Evolutionary conservation across 2,113 vertebrate genomes (phyloP).

Genomic region (Neolamprologus fasciatus): DNA sequence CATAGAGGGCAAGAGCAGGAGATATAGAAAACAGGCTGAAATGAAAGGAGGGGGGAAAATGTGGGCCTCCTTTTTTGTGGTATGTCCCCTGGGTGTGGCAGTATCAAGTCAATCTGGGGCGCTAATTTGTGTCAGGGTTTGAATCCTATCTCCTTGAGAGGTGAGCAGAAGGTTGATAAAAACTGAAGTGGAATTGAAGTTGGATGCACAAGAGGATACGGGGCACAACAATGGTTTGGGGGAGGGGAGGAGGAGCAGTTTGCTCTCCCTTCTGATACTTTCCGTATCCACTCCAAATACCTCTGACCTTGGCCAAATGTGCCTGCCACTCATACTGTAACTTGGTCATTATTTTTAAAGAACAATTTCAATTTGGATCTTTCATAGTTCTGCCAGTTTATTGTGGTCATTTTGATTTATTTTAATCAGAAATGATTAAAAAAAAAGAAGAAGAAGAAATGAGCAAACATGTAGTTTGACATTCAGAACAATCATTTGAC

Average conservation of each 20-base stretch:
- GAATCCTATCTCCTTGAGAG: conserved; percentile 91
- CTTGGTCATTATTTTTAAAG: background rate
- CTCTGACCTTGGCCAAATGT: conserved; percentile 80
- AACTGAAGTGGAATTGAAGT: conserved; percentile 99
- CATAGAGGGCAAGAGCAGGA: conserved; percentile 28
- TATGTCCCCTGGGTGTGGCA: conserved; percentile 79
- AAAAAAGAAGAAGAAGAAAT: background rate
- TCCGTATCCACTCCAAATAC: conserved; percentile 63
- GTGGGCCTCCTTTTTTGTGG: conserved; percentile 64
- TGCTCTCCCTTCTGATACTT: conserved; percentile 37
- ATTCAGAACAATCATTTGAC: background rate
- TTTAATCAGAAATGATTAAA: background rate
- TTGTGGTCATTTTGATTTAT: background rate
- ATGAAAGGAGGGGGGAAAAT: conserved; percentile 12
- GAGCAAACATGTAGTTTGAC: background rate
- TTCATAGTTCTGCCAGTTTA: background rate
- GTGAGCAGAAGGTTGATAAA: conserved; percentile 90
- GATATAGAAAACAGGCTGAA: conserved; percentile 29
- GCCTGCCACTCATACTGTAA: conserved; percentile 70
- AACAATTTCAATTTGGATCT: background rate
- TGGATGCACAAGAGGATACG: conserved; percentile 83
- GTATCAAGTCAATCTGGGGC: conserved; percentile 88
- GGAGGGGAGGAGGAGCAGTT: conserved; percentile 19
- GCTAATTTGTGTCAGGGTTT: conserved; percentile 93
- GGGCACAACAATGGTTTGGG: conserved; percentile 67